Evolutionary conservation across 2,888 invertebrate species (phyloP), one percentile per base, ranked within the genome.

Genomic region (Drosophila rubida): DNA sequence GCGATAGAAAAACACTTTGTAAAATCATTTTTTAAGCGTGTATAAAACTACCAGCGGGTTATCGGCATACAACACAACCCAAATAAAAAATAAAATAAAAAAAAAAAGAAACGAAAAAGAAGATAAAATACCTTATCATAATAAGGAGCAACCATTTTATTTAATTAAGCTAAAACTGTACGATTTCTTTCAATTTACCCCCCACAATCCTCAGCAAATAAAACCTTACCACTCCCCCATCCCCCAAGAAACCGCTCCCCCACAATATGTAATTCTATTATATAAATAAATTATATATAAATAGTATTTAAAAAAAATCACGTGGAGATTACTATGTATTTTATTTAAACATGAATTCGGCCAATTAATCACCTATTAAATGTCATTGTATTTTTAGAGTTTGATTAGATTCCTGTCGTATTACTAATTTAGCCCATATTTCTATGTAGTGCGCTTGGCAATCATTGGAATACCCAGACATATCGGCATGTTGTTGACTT

Each of bases 231-330:
- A 54, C 67, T 46, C 59, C 57, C 8, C 57, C 9, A 13, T 3
- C 63, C 50, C 63, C 73, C 70, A 71, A 61, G 48, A 48, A 13
- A 37, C 25, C 25, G 0, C 6, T 7, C 30, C 68, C 68, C 57
- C 67, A 63, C 55, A 65, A 78, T 75, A 88, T 85, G 84, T 88
- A 88, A 86, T 86, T 85, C 84, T 83, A 85, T 75, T 64, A 86
- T 84, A 88, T 86, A 85, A 85, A 85, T 88, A 87, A 85, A 85
- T 86, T 80, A 80, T 88, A 84, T 80, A 84, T 88, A 86, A 82
- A 86, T 84, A 85, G 84, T 86, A 88, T 85, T 84, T 86, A 84
- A 87, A 85, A 51, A 58, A 37, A 69, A 53, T 25, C 1, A 13
- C 32, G 5, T 1, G 5, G 9, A 58, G 13, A 7, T 11, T 14